A percentile compares a stretch with the other conserved stretches of the same genome.
Evolutionary conservation across 2,113 vertebrate species (phyloP).

Genomic region (Gnathonemus echidnorhynchus): DNA sequence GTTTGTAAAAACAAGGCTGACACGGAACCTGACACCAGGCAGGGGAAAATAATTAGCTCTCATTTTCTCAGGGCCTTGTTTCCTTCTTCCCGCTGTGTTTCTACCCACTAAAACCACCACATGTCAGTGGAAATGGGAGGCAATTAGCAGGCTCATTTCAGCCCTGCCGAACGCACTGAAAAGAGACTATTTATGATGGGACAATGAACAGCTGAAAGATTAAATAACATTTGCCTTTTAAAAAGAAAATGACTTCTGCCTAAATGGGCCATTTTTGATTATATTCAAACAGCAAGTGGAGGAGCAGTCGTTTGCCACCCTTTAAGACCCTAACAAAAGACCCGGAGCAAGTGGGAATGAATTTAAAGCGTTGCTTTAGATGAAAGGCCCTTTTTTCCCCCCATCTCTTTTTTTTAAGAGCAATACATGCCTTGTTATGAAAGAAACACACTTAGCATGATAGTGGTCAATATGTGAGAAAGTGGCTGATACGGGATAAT

Average conservation of each 20-base stretch:
- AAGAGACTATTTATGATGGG: conserved; percentile 99
- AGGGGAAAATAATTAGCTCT: conserved; percentile 99
- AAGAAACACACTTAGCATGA: conserved; percentile 77
- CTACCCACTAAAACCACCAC: conserved; percentile 99
- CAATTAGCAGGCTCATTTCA: conserved; percentile 99
- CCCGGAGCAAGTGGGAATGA: conserved; percentile 74
- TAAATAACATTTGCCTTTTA: conserved; percentile 99
- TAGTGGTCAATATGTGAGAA: conserved; percentile 74
- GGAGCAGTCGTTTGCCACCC: conserved; percentile 84
- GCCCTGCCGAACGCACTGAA: conserved; percentile 99
- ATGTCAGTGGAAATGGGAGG: conserved; percentile 99
- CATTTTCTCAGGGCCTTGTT: conserved; percentile 99
- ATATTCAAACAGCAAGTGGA: conserved; percentile 99
- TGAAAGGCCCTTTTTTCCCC: conserved; percentile 85
- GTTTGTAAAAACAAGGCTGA: conserved; percentile 99
- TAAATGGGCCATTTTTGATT: conserved; percentile 99
- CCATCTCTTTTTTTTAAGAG: conserved; percentile 68
- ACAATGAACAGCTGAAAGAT: conserved; percentile 99
- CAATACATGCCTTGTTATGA: conserved; percentile 86
- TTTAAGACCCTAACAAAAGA: conserved; percentile 77
- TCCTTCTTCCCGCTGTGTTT: conserved; percentile 99
- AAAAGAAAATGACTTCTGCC: conserved; percentile 99
- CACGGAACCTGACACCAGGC: conserved; percentile 99
- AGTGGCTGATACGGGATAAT: conserved; percentile 40
- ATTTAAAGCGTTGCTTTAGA: conserved; percentile 86